Evolutionary conservation across 2,797 vertebrate species (phyloP), one percentile per base, ranked within the genome.

Genomic region (Tragopan temminckii): DNA sequence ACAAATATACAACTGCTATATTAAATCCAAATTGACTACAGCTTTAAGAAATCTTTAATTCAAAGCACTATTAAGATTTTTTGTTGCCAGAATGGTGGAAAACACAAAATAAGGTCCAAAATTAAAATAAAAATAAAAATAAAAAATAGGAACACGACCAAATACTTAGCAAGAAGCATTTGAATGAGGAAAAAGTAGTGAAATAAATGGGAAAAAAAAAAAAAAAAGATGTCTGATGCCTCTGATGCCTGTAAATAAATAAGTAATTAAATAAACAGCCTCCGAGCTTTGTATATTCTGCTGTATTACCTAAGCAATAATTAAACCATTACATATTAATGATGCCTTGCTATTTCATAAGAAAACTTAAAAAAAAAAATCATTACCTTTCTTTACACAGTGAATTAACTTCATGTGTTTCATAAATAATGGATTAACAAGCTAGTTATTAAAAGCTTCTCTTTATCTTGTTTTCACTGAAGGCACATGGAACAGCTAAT

Each of bases 1-100:
- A 58, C 43, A 83, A 80, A 88, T 75, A 76, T 9, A 79, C n/a
- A 78, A 78, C 46, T 53, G 21, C 18, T 46, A 42, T 78, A 35
- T 81, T 79, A 81, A 85, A 71, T 61, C 27, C 75, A 85, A 92
- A 90, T 33, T 80, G 45, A 83, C 29, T 66, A 48, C 50, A 88
- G 72, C 82, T 62, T 78, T 79, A 85, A 75, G 48, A 69, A 79
- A 81, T 61, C 20, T 64, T 55, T 69, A 78, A 79, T 81, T 89
- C n/a, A 82, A 75, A 91, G 63, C 24, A 70, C 10, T 66, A 35
- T 29, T 48, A 66, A 45, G 18, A 46, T 17, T 82, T 81, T 66
- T 79, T 79, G 33, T 78, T 80, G 57, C 42, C 45, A 80, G 59
- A 71, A 0, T 1, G 35, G 79, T 85, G 36, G 40, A 90, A 57